These are phyloP conservation scores for Potorous gilbertii DNA, from an alignment of 2,797 vertebrate species.

Conservation along the genomic window DNA sequence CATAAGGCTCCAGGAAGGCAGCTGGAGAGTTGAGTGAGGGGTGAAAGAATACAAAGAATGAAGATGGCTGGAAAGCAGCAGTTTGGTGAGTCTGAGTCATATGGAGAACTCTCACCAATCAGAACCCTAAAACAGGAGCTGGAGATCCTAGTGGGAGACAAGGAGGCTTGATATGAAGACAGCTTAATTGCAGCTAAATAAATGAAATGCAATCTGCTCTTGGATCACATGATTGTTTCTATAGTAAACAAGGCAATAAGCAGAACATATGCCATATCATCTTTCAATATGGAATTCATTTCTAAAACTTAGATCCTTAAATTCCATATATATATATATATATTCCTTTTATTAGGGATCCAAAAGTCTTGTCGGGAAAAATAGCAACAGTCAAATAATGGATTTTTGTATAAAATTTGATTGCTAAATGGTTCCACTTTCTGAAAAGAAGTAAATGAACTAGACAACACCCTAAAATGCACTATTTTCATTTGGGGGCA, in stretches of 20 bases:
- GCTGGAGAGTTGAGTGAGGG: background rate
- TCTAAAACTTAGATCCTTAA: background rate
- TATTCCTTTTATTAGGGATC: slow-evolving; percentile 21
- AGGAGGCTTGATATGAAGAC: background rate
- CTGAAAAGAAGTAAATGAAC: slow-evolving; percentile 4
- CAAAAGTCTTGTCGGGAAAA: slow-evolving; percentile 42
- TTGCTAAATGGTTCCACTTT: slow-evolving; percentile 10
- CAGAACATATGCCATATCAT: slow-evolving; percentile 53
- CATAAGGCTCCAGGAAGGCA: background rate
- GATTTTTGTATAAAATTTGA: slow-evolving; percentile 26
- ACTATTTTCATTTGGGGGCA: slow-evolving; percentile 26
- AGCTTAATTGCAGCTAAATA: background rate
- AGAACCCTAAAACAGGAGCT: background rate
- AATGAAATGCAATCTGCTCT: slow-evolving; percentile 67
- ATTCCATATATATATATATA: background rate
- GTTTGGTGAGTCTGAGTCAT: background rate
- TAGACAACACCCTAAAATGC: background rate
- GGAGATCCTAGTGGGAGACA: background rate
- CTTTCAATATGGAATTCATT: slow-evolving; percentile 65
- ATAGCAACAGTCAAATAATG: slow-evolving; percentile 11
- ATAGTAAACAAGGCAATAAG: slow-evolving; percentile 64
- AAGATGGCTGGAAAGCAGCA: background rate
- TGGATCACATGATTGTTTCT: slow-evolving; percentile 59
- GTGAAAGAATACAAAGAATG: background rate
- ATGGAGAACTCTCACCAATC: background rate